Base-by-base conservation (phyloP, 1,140 invertebrate genomes). In the Globodera rostochiensis region DNA sequence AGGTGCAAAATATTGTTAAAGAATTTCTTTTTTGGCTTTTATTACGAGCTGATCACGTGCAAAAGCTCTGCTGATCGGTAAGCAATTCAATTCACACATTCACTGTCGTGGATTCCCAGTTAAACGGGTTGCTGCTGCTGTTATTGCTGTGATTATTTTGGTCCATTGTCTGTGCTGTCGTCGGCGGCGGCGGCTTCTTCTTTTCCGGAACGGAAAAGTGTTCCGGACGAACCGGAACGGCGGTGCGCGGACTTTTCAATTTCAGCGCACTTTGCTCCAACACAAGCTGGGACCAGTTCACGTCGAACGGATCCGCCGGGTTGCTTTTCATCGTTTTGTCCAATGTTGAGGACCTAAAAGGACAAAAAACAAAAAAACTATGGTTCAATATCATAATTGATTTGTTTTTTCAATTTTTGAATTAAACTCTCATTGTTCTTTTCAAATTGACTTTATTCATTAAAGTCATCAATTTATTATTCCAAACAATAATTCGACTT, bases 221-320 rank as follows among this genome's bases (percentile, higher is more conserved):
- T 36, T 36, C 36, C 36, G 36, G 36, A 36, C 36, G 36, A 36
- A 1, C 36, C 36, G 36, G 36, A 36, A 1, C 36, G 2, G 36
- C 60, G 60, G 67, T 4, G 67, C 67, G 76, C 69, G 50, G 76
- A 57, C 76, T 19, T 8, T 11, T 53, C 6, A 53, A 15, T 15
- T 64, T 64, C 13, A 64, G 57, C 19, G 77, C 77, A 11, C 21
- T 70, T 47, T 78, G 50, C 64, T 84, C 60, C 6, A 87, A 76
- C 60, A 82, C 84, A 36, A 77, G 73, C 21, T 74, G 69, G 21
- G 82, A 83, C 86, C 86, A 87, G 67, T 87, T 77, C 15, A 88
- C 84, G 74, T 87, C 86, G 70, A 87, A 87, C 13, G 86, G 86
- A 66, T 87, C 86, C 13, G 15, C 19, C 21, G 69, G 21, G 69